Conservation (phyloP, 2,113 vertebrate species). For the Sinocyclocheilus anophthalmus region DNA sequence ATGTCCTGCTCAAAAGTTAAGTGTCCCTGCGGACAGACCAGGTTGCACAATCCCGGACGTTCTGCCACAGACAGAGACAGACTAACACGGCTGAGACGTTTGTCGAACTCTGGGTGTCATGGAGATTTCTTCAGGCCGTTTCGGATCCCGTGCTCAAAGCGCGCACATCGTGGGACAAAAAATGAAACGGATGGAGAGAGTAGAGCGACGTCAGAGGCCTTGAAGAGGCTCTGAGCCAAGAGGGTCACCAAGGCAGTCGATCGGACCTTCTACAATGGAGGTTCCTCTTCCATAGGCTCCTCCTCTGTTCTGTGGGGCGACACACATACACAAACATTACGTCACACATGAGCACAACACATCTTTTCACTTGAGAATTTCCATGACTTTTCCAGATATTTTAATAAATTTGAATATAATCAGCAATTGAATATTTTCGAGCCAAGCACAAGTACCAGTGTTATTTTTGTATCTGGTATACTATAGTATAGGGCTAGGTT, state of each 20-base stretch:
- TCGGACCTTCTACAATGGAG: conserved; percentile 83
- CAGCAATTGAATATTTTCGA: not conserved
- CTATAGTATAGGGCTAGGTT: too few relatives aligned
- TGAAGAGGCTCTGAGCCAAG: conserved; percentile 64
- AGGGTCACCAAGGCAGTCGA: conserved; percentile 55
- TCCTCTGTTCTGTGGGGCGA: conserved; percentile 80
- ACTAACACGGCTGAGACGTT: conserved; percentile 36
- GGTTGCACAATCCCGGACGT: conserved; percentile 15
- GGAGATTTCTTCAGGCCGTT: conserved; percentile 56
- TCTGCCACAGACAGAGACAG: conserved; percentile 42
- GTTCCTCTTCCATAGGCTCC: conserved; percentile 96
- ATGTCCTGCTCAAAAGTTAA: conserved; percentile 43
- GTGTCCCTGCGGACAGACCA: conserved; percentile 36
- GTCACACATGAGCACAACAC: not conserved
- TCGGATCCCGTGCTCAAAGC: conserved; percentile 56
- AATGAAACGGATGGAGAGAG: conserved; percentile 67
- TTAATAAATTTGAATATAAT: not conserved
- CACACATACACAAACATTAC: not conserved
- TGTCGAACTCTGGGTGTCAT: conserved; percentile 43
- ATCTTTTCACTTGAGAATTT: not conserved
- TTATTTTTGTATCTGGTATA: too few relatives aligned
- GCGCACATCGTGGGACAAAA: conserved; percentile 61
- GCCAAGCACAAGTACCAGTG: not conserved
- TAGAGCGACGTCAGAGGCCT: conserved; percentile 79
- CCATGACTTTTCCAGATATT: not conserved